A percentile compares a stretch with the other conserved stretches of the same genome.
Evolutionary conservation across 2,888 invertebrate species (phyloP).

Genomic region (Volucella inflata): DNA sequence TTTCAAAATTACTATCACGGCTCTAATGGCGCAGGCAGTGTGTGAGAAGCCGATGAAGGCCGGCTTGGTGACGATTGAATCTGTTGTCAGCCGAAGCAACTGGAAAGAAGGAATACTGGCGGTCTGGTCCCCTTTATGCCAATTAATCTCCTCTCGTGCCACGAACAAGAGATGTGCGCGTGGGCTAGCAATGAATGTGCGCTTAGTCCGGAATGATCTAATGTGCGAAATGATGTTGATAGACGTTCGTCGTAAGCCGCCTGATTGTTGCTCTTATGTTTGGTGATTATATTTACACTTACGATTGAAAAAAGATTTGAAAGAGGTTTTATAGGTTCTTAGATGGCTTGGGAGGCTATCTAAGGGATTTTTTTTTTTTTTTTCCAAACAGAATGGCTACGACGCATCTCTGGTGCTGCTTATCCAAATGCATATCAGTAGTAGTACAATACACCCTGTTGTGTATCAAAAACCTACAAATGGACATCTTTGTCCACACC

Average conservation of each 20-base stretch:
- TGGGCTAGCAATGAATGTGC: constrained; percentile 69
- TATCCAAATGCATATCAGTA: too few relatives aligned
- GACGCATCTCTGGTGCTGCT: too few relatives aligned
- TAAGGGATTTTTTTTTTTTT: too few relatives aligned
- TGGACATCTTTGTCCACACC: too few relatives aligned
- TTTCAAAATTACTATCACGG: constrained; percentile 63
- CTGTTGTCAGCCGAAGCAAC: constrained; percentile 3
- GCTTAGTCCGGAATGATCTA: constrained; percentile 65
- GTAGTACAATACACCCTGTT: too few relatives aligned
- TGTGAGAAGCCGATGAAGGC: constrained; percentile 24
- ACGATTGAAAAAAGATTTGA: too few relatives aligned
- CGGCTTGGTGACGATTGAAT: constrained; percentile 12
- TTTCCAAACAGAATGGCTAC: too few relatives aligned
- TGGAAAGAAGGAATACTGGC: constrained; percentile 9
- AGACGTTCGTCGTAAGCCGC: constrained; percentile 32
- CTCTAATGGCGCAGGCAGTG: background rate
- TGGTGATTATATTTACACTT: constrained; percentile 13
- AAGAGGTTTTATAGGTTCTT: too few relatives aligned
- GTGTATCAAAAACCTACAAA: too few relatives aligned
- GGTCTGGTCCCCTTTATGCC: constrained; percentile 66
- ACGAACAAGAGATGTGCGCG: constrained; percentile 54
- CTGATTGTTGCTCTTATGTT: constrained; percentile 7
- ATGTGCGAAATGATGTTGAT: constrained; percentile 56
- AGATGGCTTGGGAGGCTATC: too few relatives aligned
- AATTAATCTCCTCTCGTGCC: constrained; percentile 68